Percentiles rank a stretch among this genome's conserved stretches.
Conservation (phyloP, 1,140 invertebrate species). For the Drosophila melanica region DNA sequence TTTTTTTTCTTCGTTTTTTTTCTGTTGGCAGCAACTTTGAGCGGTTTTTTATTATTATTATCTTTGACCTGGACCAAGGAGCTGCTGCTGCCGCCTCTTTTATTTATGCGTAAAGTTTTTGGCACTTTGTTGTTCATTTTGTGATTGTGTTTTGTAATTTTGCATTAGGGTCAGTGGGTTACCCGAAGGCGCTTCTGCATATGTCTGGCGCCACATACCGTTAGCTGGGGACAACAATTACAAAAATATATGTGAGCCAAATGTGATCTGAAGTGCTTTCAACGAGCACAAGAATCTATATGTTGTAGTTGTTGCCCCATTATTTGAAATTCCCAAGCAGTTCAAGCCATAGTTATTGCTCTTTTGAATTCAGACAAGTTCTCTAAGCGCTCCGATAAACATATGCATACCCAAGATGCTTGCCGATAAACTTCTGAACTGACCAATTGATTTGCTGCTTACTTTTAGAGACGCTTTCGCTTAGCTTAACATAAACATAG, state of each 20-base stretch:
- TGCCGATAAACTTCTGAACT: neutral
- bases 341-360: neutral
- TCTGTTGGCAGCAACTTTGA: constrained; percentile 62
- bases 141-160: constrained; percentile 22
- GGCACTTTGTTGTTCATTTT: constrained; percentile 41
- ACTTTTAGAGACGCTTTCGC: neutral
- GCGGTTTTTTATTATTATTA: constrained; percentile 75
- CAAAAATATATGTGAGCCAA: neutral
- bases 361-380: constrained; percentile 1
- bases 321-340: neutral
- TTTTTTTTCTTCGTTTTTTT: constrained; percentile 37
- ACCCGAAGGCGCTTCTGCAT: constrained; percentile 17
- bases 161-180: constrained; percentile 51
- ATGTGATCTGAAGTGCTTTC: neutral
- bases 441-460: neutral
- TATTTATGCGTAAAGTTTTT: constrained; percentile 64
- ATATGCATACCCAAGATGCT: neutral
- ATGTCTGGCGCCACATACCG: neutral
- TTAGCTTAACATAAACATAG: constrained; percentile 17
- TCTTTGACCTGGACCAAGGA: constrained; percentile 59
- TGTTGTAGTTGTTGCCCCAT: neutral
- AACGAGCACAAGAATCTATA: neutral
- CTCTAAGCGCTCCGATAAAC: neutral
- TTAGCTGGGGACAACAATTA: constrained; percentile 7
- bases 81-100: constrained; percentile 45